These are phyloP conservation scores for Sarcophaga subvicina DNA, from an alignment of 2,888 invertebrate genomes.

Conservation along the genomic window DNA sequence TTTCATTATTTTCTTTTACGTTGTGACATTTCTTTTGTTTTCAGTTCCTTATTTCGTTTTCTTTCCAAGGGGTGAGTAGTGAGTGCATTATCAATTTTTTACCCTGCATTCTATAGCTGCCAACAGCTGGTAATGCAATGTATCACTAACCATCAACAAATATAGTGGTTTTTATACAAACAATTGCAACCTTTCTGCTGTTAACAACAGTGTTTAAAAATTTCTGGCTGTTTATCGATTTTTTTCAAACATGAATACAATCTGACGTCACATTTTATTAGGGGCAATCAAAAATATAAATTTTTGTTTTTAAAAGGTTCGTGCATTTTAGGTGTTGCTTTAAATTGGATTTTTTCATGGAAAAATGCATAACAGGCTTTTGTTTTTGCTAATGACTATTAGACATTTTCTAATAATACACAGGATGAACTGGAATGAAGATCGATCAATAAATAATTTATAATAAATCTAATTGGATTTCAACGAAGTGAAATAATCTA, in stretches of 20 bases:
- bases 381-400: too few relatives aligned
- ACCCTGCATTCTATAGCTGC: constrained; percentile 23
- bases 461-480: too few relatives aligned
- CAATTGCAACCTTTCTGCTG: background rate
- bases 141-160: background rate
- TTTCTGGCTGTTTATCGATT: background rate
- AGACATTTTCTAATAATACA: too few relatives aligned
- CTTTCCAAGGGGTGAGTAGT: constrained; percentile 43
- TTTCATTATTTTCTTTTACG: constrained; percentile 33
- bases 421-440: too few relatives aligned
- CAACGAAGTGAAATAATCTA: too few relatives aligned
- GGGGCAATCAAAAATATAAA: background rate
- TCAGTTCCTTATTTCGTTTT: constrained; percentile 11
- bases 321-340: too few relatives aligned
- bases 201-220: background rate
- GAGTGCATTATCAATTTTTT: constrained; percentile 27
- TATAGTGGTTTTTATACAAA: too few relatives aligned
- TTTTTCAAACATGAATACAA: background rate
- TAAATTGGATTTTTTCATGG: too few relatives aligned
- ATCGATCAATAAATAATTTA: too few relatives aligned
- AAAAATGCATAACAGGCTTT: too few relatives aligned
- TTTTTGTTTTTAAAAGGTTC: background rate
- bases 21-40: constrained; percentile 22
- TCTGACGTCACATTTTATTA: constrained; percentile 43
- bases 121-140: constrained; percentile 50